Evolutionary conservation across 2,888 invertebrate genomes (phyloP).

Genomic region (Tholera decimalis): DNA sequence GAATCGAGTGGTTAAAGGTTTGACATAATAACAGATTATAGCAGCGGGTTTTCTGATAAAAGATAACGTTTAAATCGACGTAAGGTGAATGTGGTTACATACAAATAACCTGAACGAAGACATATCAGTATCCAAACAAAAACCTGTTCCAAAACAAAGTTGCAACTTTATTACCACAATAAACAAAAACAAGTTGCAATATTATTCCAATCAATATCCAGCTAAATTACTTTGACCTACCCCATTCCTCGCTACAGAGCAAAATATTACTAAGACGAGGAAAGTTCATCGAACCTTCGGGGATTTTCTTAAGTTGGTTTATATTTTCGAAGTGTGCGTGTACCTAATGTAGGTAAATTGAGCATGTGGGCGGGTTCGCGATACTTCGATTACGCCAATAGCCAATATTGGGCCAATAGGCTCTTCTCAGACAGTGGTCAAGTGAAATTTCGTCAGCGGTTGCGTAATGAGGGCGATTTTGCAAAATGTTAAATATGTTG

Average conservation of each 20-base stretch:
- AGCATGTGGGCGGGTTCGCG: constrained; percentile 33
- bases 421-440: no score
- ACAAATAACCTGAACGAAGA: constrained; percentile 24
- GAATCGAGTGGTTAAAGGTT: not conserved
- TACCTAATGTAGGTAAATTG: constrained; percentile 30
- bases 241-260: not conserved
- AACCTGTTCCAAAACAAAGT: constrained; percentile 48
- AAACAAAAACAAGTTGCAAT: constrained; percentile 57
- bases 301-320: constrained; percentile 41
- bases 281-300: constrained; percentile 37
- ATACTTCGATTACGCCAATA: constrained; percentile 19
- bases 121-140: constrained; percentile 17
- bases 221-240: constrained; percentile 36
- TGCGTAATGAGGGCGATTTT: no score
- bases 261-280: constrained; percentile 12
- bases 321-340: constrained; percentile 29
- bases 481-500: no score
- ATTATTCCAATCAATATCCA: constrained; percentile 44
- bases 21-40: not conserved
- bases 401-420: constrained; percentile 53
- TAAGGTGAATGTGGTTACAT: not conserved
- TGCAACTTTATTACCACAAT: constrained; percentile 37
- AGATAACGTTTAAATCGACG: not conserved
- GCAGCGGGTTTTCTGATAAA: not conserved
- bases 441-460: no score